Evolutionary conservation across 2,797 vertebrate genomes (phyloP), one percentile per base, ranked within the genome.

Genomic region (Dermochelys coriacea): DNA sequence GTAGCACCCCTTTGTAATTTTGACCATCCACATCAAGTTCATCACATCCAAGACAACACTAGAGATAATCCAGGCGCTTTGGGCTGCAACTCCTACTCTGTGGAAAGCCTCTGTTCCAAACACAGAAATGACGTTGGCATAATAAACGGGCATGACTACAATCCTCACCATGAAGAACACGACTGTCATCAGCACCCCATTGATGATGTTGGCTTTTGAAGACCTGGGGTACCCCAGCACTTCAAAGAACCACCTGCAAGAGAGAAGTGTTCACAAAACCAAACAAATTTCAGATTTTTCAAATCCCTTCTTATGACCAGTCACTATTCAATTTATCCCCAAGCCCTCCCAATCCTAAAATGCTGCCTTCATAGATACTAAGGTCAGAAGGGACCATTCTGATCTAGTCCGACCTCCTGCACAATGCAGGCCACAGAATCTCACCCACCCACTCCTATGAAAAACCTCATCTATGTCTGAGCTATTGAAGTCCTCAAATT

Each of bases 11-110:
- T 98, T 99, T 78, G 99, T 98, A 31, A 99, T 99, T 98, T 99
- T 99, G 95, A 99, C 98, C 99, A 99, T 99, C 99, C 99, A 99
- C 99, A 99, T 99, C 91, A 99, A 27, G 96, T 99, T 99, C 99
- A 99, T 99, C 96, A 99, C 94, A 98, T 99, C 99, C 98, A 99
- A 97, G 93, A 99, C 98, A 97, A 98, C 91, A 82, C 99, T 99
- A 94, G 99, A 98, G 97, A 98, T 96, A 93, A 99, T 98, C 99
- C 99, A 99, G 96, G 98, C 98, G 74, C 97, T 97, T n/a, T 99
- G 99, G 68, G 98, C 98, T 21, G 98, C 98, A 88, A 98, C 97
- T 79, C 99, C 98, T 86, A 99, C 98, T 82, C 98, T 98, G 93
- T 98, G 96, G 98, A 98, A 99, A 96, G 98, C 98, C 84, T 99